Evolutionary conservation across 2,797 vertebrate genomes (phyloP).

Genomic region (Crocodylus rhombifer): DNA sequence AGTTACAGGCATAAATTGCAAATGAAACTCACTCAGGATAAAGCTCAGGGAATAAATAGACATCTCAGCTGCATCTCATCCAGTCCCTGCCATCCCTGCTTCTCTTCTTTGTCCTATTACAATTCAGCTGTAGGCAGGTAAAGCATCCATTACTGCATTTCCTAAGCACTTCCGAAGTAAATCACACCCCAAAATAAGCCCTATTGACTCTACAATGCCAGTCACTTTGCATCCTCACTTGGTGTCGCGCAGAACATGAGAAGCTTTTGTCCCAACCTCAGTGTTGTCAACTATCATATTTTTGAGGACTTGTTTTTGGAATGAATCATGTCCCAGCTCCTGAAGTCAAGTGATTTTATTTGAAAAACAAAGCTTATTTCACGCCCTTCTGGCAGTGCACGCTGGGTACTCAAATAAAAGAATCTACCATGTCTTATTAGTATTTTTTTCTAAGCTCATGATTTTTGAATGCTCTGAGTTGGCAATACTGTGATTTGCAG

Average conservation of each 20-base stretch:
- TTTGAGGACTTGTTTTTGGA: background rate
- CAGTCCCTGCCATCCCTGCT: background rate
- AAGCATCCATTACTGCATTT: background rate
- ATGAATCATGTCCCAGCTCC: constrained; percentile 4
- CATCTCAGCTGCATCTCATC: background rate
- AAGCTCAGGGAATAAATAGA: background rate
- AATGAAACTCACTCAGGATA: constrained; percentile 11
- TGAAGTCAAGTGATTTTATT: background rate
- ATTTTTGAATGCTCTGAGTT: background rate
- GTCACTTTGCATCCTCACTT: background rate
- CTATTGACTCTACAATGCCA: background rate
- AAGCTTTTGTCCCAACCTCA: background rate
- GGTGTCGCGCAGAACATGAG: background rate
- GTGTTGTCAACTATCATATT: background rate
- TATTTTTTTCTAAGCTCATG: background rate
- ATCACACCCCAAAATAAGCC: background rate
- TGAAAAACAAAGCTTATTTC: background rate
- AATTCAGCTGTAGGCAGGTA: background rate
- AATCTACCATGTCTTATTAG: background rate
- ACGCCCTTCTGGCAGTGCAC: background rate
- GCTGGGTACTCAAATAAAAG: background rate
- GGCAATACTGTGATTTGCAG: background rate
- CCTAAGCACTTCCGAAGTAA: background rate
- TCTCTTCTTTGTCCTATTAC: background rate
- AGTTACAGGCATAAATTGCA: constrained; percentile 43